Percentiles rank a stretch among this genome's conserved stretches.
phyloP scores from a whole-genome alignment of 2,888 invertebrate genomes.

The Sicus ferrugineus region DNA sequence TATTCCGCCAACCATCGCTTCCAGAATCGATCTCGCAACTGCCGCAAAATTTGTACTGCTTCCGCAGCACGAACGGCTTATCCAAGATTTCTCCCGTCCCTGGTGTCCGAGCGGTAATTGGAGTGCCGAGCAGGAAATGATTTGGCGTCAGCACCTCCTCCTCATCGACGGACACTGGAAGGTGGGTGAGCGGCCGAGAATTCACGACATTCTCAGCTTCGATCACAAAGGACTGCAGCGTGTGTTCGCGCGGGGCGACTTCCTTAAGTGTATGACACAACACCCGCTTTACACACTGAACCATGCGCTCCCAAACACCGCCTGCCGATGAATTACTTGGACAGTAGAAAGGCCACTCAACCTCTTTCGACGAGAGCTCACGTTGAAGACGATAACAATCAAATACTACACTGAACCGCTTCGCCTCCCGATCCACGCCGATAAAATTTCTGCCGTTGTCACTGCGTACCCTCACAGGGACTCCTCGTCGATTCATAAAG shows the following conservation, averaged over 20 bases:
- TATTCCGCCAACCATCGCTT: conserved; percentile 13
- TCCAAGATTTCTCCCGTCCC: no score
- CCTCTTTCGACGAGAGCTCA: conserved; percentile 2
- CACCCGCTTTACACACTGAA: conserved; percentile 24
- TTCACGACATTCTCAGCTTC: no score
- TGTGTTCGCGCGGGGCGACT: no score
- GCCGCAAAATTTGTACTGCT: not conserved
- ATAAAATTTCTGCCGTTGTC: conserved; percentile 40
- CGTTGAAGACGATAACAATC: not conserved
- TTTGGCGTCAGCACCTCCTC: conserved; percentile 3
- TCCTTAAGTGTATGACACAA: not conserved
- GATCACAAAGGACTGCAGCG: no score
- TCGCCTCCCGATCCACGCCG: no score
- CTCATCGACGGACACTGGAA: not conserved
- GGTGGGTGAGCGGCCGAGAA: no score
- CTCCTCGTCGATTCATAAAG: conserved; percentile 21
- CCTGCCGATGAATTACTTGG: conserved; percentile 5
- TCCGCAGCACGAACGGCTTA: not conserved
- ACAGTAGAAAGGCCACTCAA: conserved; percentile 12
- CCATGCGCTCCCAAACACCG: conserved; percentile 35
- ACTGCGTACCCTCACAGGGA: conserved; percentile 26
- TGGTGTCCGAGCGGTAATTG: not conserved
- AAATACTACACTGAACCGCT: not conserved
- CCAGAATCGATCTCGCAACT: no score
- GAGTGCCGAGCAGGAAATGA: not conserved